Conservation (phyloP, 2,113 vertebrate species). For the Otocyon megalotis region DNA sequence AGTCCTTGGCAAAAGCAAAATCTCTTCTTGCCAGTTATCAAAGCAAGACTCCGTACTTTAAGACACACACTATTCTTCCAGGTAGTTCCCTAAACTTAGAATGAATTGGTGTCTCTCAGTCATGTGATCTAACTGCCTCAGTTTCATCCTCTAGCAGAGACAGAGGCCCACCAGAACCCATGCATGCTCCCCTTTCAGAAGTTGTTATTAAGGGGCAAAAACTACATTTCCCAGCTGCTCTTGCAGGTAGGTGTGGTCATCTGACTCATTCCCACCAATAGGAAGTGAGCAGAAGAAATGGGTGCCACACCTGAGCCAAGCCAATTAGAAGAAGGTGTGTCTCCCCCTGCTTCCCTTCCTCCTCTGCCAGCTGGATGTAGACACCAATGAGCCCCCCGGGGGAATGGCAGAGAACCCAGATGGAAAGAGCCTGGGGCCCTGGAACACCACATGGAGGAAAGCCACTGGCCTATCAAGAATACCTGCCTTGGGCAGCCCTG, state of each 20-base stretch:
- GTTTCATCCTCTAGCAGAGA: background rate
- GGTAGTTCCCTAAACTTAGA: background rate
- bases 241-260: background rate
- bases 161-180: background rate
- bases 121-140: background rate
- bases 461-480: background rate
- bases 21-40: background rate
- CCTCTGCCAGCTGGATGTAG: background rate
- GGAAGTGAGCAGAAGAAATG: background rate
- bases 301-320: fast-evolving
- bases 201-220: background rate
- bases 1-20: background rate
- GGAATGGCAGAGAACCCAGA: background rate
- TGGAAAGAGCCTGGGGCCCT: background rate
- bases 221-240: constrained; percentile 17
- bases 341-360: background rate
- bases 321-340: background rate
- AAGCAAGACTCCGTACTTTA: background rate
- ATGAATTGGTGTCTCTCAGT: background rate
- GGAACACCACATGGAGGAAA: background rate
- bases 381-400: background rate
- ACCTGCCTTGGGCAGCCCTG: background rate
- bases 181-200: background rate
- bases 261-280: background rate
- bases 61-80: background rate